Percentiles rank a stretch among this genome's conserved stretches.
phyloP scores from a whole-genome alignment of 2,113 vertebrate genomes.

The Notiomystis cincta region DNA sequence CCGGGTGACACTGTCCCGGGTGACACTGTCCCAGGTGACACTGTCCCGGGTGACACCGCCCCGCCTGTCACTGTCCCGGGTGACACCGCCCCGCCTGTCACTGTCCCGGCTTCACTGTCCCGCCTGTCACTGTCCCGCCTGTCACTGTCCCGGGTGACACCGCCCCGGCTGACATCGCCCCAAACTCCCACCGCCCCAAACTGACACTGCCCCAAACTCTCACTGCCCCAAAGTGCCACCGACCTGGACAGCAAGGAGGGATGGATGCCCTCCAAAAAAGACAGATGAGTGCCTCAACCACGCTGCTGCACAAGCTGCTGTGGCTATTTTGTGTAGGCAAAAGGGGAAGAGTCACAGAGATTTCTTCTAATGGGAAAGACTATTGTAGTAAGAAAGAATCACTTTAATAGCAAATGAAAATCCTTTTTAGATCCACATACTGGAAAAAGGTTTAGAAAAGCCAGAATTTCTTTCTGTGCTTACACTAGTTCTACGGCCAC shows the following conservation, averaged over 20 bases:
- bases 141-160: too few species aligned
- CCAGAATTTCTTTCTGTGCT: background rate
- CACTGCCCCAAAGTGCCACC: background rate
- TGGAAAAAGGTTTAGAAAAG: background rate
- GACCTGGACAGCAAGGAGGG: background rate
- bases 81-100: too few species aligned
- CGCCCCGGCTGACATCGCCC: fast-evolving
- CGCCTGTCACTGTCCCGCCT: too few species aligned
- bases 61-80: too few species aligned
- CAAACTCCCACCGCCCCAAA: background rate
- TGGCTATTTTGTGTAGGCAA: background rate
- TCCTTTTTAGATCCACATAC: background rate
- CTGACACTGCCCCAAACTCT: background rate
- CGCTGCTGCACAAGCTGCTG: background rate
- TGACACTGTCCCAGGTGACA: too few species aligned
- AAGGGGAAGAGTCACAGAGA: background rate
- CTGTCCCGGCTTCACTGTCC: too few species aligned
- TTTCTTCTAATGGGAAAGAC: background rate
- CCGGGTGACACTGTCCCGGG: too few species aligned
- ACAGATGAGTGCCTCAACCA: background rate
- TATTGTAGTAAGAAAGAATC: background rate
- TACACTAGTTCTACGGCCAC: background rate
- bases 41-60: too few species aligned
- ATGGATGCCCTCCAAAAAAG: background rate
- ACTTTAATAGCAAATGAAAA: background rate